A percentile compares a stretch with the other conserved stretches of the same genome.
phyloP scores from a whole-genome alignment of 1,140 invertebrate species.

The Theocolax elegans region DNA sequence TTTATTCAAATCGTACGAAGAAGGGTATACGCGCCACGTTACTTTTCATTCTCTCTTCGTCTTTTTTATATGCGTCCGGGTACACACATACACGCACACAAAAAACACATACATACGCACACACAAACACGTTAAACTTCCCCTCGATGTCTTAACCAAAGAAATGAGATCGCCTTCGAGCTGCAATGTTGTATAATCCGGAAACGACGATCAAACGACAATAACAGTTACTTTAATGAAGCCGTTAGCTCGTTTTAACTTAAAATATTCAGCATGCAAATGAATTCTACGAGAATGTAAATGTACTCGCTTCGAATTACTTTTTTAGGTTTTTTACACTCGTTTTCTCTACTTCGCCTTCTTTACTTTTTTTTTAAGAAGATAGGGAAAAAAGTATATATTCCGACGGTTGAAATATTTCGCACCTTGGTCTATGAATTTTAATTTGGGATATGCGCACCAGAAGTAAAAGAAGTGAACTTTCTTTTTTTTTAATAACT shows the following conservation, averaged over 20 bases:
- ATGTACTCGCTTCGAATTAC: constrained; percentile 18
- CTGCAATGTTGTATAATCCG: background rate
- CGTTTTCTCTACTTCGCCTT: background rate
- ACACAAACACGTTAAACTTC: no score
- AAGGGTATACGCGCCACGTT: constrained; percentile 20
- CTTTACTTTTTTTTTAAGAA: background rate
- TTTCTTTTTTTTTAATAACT: constrained; percentile 11
- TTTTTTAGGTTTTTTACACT: background rate
- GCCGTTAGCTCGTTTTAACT: constrained; percentile 4
- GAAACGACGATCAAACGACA: constrained; percentile 25
- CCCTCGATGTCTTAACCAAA: background rate
- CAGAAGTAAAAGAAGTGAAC: background rate
- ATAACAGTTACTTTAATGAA: constrained; percentile 26
- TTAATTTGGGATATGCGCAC: constrained; percentile 20
- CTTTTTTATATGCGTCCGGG: no score
- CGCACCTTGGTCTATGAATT: constrained; percentile 26
- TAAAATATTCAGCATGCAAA: constrained; percentile 29
- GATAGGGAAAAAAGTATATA: background rate
- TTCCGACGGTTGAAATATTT: constrained; percentile 8
- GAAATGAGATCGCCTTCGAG: background rate
- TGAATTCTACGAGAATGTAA: constrained; percentile 28
- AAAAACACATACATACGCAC: background rate
- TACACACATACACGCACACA: background rate
- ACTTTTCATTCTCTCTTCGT: constrained; percentile 33
- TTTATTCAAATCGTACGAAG: constrained; percentile 55